Percentiles rank a stretch among this genome's conserved stretches.
phyloP scores from a whole-genome alignment of 1,140 invertebrate genomes.

The Carposina sasakii region DNA sequence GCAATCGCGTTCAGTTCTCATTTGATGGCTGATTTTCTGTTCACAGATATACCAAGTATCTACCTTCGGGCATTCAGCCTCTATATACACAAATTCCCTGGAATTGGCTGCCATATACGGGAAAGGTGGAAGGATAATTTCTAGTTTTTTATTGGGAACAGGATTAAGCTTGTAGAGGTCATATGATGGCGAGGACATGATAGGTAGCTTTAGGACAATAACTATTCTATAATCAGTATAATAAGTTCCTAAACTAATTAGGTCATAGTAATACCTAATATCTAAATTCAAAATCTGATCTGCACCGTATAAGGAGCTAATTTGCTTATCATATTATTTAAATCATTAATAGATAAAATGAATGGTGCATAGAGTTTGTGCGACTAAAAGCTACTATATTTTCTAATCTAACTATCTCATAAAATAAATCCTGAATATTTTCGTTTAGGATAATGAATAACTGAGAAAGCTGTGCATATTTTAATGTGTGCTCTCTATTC shows the following conservation, averaged over 20 bases:
- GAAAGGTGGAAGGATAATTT: constrained; percentile 1
- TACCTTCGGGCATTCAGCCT: constrained; percentile 5
- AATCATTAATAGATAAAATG: background rate
- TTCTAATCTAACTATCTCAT: background rate
- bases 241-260: constrained; percentile 1
- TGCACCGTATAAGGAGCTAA: background rate
- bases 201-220: background rate
- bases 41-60: background rate
- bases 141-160: background rate
- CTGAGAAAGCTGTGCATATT: constrained; percentile 1
- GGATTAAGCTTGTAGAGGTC: background rate
- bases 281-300: constrained; percentile 5
- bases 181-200: background rate
- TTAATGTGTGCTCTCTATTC: background rate
- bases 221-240: constrained; percentile 2
- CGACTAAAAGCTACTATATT: constrained; percentile 6
- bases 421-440: background rate
- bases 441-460: background rate
- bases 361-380: background rate
- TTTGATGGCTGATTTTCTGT: background rate
- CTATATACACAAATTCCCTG: background rate
- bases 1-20: background rate
- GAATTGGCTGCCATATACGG: constrained; percentile 3
- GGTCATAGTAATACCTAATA: constrained; percentile 1
- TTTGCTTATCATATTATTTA: background rate